These are phyloP conservation scores for Cyrtorhinus lividipennis DNA, from an alignment of 1,140 invertebrate species.

Conservation along the genomic window DNA sequence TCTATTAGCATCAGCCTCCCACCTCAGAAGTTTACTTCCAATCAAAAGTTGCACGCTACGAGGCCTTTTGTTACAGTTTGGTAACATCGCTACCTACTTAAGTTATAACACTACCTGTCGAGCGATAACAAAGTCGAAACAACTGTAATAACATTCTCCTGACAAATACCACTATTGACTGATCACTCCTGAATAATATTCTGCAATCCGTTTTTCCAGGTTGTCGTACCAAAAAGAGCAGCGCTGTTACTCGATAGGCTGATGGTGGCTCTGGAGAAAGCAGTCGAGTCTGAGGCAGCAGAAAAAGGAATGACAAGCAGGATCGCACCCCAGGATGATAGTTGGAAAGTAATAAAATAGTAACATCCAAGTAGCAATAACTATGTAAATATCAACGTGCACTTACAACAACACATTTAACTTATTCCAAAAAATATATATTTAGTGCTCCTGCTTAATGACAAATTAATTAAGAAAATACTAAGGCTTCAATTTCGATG, in stretches of 20 bases:
- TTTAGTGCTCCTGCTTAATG: too few species aligned
- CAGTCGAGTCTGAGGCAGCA: slow-evolving; percentile 42
- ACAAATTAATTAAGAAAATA: not conserved
- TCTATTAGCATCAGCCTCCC: not conserved
- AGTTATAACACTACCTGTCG: too few species aligned
- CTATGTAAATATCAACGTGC: too few species aligned
- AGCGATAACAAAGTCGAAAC: too few species aligned
- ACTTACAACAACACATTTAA: not conserved
- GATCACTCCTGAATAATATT: not conserved
- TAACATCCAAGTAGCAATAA: too few species aligned
- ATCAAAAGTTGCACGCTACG: not conserved
- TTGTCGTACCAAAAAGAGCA: slow-evolving; percentile 49
- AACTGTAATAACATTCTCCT: too few species aligned
- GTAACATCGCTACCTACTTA: too few species aligned
- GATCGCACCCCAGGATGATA: not conserved
- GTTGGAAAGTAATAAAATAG: not conserved
- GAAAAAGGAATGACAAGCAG: not conserved
- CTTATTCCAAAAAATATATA: not conserved
- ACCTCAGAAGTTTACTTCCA: not conserved
- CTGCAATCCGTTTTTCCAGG: slow-evolving; percentile 33
- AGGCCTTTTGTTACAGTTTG: not conserved
- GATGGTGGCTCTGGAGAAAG: slow-evolving; percentile 59
- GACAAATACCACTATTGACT: too few species aligned
- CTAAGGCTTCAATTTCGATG: not conserved
- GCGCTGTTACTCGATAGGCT: slow-evolving; percentile 52